These are phyloP conservation scores for Rhinoptilus africanus DNA, from an alignment of 2,113 vertebrate species.

Conservation along the genomic window DNA sequence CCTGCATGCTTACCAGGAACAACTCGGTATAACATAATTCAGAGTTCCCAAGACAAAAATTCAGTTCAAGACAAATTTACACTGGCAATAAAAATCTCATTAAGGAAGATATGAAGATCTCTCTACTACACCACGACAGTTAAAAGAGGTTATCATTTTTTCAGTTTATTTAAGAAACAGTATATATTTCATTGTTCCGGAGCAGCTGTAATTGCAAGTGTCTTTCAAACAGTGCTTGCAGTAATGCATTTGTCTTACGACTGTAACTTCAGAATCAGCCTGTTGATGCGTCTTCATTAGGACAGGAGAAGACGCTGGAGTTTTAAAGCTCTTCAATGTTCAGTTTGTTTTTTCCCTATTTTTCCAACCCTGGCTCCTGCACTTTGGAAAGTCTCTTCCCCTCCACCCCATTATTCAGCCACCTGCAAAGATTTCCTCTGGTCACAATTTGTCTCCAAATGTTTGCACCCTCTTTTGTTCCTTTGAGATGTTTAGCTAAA, in stretches of 20 bases:
- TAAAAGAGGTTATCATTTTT: slow-evolving; percentile 68
- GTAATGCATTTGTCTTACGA: slow-evolving; percentile 17
- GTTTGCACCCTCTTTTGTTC: background rate
- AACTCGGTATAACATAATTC: slow-evolving; percentile 73
- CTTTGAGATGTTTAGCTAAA: background rate
- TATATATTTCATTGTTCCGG: slow-evolving; percentile 66
- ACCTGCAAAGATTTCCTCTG: background rate
- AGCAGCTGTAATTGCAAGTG: slow-evolving; percentile 53
- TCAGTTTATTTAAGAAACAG: slow-evolving; percentile 69
- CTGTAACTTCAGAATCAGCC: background rate
- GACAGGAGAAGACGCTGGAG: background rate
- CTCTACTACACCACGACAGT: slow-evolving; percentile 48
- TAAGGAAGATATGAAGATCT: slow-evolving; percentile 73
- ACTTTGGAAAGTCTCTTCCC: background rate
- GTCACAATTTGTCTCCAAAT: background rate
- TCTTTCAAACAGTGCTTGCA: slow-evolving; percentile 37
- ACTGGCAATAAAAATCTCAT: slow-evolving; percentile 75
- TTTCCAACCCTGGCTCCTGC: background rate
- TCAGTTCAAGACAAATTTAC: slow-evolving; percentile 74
- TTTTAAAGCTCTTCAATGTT: background rate
- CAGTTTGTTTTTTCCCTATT: background rate
- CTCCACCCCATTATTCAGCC: background rate
- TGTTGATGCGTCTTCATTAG: slow-evolving; percentile 30
- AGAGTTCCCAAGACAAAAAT: slow-evolving; percentile 78
- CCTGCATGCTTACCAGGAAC: slow-evolving; percentile 63